A percentile compares a stretch with the other conserved stretches of the same genome.
These are phyloP conservation scores for Stichodactyla helianthus DNA, from an alignment of 64 coral and sea anemone species.

Conservation along the genomic window DNA sequence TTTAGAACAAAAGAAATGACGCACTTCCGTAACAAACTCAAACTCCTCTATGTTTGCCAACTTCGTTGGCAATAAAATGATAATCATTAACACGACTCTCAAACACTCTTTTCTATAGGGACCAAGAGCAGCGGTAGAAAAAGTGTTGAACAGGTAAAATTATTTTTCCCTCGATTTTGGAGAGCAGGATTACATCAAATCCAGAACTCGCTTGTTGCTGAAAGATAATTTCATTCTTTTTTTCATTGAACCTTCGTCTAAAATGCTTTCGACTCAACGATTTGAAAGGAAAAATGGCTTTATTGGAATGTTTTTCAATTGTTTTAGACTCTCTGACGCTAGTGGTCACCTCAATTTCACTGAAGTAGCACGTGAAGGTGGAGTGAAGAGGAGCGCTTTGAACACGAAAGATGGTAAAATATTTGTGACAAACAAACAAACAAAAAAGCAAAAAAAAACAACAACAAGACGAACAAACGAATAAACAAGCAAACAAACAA, in stretches of 20 bases:
- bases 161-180: not conserved
- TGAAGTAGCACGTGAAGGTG: constrained; percentile 56
- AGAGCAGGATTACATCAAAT: too few relatives aligned
- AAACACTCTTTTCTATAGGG: not conserved
- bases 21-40: too few relatives aligned
- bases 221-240: not conserved
- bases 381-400: constrained; percentile 52
- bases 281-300: too few relatives aligned
- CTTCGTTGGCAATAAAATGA: too few relatives aligned
- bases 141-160: not conserved
- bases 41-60: too few relatives aligned
- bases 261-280: too few relatives aligned
- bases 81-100: too few relatives aligned
- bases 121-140: not conserved
- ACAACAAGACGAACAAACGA: too few relatives aligned
- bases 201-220: not conserved
- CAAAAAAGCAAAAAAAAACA: not conserved
- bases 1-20: too few relatives aligned
- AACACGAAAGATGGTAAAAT: constrained; percentile 59
- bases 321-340: constrained; percentile 56
- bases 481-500: too few relatives aligned
- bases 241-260: not conserved
- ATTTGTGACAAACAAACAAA: not conserved
- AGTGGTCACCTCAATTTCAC: constrained; percentile 36
- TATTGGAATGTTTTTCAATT: too few relatives aligned